A percentile compares a stretch with the other conserved stretches of the same genome.
phyloP scores from a whole-genome alignment of 2,113 vertebrate species.

The Speoplatyrhinus poulsoni region DNA sequence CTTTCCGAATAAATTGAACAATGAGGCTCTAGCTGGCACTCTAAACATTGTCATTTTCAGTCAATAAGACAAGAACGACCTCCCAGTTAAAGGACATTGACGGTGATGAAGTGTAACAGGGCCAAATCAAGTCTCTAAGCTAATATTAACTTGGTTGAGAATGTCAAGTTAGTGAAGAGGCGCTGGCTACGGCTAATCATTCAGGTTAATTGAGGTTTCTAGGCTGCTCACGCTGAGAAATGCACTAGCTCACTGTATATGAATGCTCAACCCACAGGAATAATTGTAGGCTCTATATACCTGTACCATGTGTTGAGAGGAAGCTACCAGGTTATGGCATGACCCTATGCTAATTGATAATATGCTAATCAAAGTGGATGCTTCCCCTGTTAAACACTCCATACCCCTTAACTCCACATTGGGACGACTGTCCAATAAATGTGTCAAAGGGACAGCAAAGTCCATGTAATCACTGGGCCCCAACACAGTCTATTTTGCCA shows the following conservation, averaged over 20 bases:
- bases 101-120: conserved; percentile 55
- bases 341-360: conserved; percentile 51
- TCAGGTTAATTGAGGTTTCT: conserved; percentile 78
- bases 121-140: conserved; percentile 53
- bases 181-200: conserved; percentile 67
- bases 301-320: conserved; percentile 23
- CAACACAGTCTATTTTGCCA: conserved; percentile 44
- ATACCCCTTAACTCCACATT: conserved; percentile 3
- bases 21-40: conserved; percentile 27
- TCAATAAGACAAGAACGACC: conserved; percentile 53
- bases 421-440: conserved; percentile 6
- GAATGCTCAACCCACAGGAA: conserved; percentile 40
- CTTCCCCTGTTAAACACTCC: background rate
- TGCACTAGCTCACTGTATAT: conserved; percentile 40
- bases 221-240: conserved; percentile 51
- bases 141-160: conserved; percentile 72
- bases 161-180: conserved; percentile 57
- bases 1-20: conserved; percentile 49
- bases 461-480: conserved; percentile 51
- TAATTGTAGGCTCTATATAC: conserved; percentile 4
- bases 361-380: conserved; percentile 33
- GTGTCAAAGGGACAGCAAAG: conserved; percentile 25
- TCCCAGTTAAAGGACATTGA: conserved; percentile 54
- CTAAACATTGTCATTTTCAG: conserved; percentile 62
- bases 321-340: conserved; percentile 27